These are phyloP conservation scores for Siniperca undulata DNA, from an alignment of 2,797 vertebrate genomes.

Conservation along the genomic window DNA sequence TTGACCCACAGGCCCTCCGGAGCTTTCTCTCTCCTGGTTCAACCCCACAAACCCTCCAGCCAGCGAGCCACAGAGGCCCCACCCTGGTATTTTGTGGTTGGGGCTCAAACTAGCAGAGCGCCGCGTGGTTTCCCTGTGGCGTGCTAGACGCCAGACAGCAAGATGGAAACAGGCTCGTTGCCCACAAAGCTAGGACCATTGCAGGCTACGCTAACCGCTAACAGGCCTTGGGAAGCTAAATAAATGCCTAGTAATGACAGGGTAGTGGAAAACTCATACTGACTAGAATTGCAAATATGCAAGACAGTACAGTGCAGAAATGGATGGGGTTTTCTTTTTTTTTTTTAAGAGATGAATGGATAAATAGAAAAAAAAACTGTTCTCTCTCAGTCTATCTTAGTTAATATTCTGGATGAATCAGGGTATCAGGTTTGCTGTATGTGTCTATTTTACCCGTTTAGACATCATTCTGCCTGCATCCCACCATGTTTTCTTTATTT, in stretches of 20 bases:
- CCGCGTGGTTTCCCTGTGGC: slow-evolving; percentile 78
- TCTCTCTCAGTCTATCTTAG: neutral
- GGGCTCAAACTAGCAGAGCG: slow-evolving; percentile 61
- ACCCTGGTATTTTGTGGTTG: slow-evolving; percentile 83
- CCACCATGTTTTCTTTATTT: neutral
- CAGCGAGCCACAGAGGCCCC: slow-evolving; percentile 67
- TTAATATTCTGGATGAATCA: slow-evolving; percentile 34
- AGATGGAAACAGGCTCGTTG: slow-evolving; percentile 80
- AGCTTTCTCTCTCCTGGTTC: slow-evolving; percentile 36
- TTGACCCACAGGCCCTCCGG: slow-evolving; percentile 39
- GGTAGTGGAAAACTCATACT: slow-evolving; percentile 63
- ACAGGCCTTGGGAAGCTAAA: slow-evolving; percentile 80
- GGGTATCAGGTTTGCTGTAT: neutral
- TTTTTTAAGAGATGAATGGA: slow-evolving; percentile 26
- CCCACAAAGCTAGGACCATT: slow-evolving; percentile 76
- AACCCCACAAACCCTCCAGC: slow-evolving; percentile 35
- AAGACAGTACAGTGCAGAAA: slow-evolving; percentile 37
- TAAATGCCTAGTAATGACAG: slow-evolving; percentile 80
- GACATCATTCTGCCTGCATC: slow-evolving; percentile 15
- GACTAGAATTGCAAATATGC: slow-evolving; percentile 74
- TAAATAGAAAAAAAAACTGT: neutral
- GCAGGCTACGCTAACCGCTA: slow-evolving; percentile 74
- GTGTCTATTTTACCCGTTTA: slow-evolving; percentile 19
- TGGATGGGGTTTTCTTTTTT: neutral
- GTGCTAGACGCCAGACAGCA: slow-evolving; percentile 80